A percentile compares a stretch with the other conserved stretches of the same genome.
Conservation (phyloP, 2,797 vertebrate species). For the Dallia pectoralis region DNA sequence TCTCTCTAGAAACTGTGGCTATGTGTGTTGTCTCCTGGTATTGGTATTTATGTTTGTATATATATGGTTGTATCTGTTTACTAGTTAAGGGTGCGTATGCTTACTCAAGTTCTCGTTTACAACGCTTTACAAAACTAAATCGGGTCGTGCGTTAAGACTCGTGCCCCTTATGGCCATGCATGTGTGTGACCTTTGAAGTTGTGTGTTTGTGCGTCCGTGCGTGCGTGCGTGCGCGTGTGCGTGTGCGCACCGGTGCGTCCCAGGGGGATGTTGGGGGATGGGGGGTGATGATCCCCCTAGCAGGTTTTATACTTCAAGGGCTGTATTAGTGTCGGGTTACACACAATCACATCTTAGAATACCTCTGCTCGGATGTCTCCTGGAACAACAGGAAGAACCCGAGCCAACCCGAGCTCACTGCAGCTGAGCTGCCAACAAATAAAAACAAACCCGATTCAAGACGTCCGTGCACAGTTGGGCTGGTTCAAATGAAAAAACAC, state of each 20-base stretch:
- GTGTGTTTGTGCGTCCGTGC: conserved; percentile 12
- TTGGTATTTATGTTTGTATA: conserved; percentile 3
- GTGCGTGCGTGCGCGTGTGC: background rate
- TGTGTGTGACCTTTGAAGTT: background rate
- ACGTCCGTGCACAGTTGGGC: background rate
- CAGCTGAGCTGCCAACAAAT: background rate
- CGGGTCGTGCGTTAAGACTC: background rate
- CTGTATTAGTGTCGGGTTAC: conserved; percentile 74
- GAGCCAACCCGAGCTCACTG: background rate
- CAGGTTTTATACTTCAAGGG: conserved; percentile 76
- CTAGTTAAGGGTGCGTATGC: background rate
- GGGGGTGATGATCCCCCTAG: conserved; percentile 63
- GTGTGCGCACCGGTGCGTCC: too few species aligned
- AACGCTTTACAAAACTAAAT: background rate
- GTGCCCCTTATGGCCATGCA: background rate
- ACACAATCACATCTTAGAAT: conserved; percentile 58
- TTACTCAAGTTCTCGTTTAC: background rate
- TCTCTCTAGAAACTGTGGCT: conserved; percentile 31
- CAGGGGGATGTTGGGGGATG: conserved; percentile 28
- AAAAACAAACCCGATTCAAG: too few species aligned
- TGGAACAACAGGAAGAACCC: conserved; percentile 21
- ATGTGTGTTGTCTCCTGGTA: conserved; percentile 26
- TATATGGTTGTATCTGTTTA: conserved; percentile 6
- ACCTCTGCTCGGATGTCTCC: conserved; percentile 47
- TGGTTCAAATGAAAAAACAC: background rate